Evolutionary conservation across 2,797 vertebrate species (phyloP).

Genomic region (Sebastes nivosus): DNA sequence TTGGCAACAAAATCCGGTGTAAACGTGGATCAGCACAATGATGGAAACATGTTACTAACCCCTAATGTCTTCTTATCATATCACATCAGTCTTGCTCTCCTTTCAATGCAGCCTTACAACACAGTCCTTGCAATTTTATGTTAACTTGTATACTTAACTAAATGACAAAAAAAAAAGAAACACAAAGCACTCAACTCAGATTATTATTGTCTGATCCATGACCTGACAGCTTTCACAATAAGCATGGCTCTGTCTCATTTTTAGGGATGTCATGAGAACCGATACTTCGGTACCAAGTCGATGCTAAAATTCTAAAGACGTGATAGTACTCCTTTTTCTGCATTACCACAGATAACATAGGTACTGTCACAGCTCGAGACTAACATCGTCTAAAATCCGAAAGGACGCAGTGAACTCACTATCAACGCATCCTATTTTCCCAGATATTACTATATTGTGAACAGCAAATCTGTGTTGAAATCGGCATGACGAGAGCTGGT

Average conservation of each 20-base stretch:
- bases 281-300: too few species aligned
- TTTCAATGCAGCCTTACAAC: neutral
- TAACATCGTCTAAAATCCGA: too few species aligned
- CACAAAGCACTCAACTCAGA: neutral
- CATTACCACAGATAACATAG: too few species aligned
- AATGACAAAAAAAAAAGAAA: neutral
- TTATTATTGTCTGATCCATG: neutral
- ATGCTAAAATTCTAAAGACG: too few species aligned
- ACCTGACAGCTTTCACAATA: neutral
- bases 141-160: neutral
- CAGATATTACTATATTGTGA: too few species aligned
- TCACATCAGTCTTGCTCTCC: neutral
- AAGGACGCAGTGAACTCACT: too few species aligned
- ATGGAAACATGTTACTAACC: neutral
- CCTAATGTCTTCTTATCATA: neutral
- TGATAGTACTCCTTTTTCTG: fast-evolving
- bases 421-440: fast-evolving
- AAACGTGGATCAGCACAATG: neutral
- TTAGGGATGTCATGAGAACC: too few species aligned
- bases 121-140: neutral
- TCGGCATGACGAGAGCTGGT: too few species aligned
- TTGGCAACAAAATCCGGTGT: neutral
- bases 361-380: too few species aligned
- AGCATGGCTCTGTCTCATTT: neutral
- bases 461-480: too few species aligned